Conservation (phyloP, 2,113 vertebrate genomes). For the Chiloscyllium plagiosum region DNA sequence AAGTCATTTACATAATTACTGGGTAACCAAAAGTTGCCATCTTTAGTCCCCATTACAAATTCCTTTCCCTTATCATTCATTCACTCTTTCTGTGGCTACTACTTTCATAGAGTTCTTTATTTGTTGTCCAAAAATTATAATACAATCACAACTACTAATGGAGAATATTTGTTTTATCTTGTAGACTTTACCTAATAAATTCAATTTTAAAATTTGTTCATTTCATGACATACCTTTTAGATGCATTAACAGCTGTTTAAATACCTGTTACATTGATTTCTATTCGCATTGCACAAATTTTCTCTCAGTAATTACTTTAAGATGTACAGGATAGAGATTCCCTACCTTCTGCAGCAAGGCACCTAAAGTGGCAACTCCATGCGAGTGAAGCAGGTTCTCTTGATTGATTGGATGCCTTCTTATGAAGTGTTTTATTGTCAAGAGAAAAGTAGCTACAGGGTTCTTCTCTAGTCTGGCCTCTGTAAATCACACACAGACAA, state of each 20-base stretch:
- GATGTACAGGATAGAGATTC: neutral
- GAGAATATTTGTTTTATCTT: neutral
- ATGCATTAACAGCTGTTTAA: neutral
- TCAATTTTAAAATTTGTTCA: neutral
- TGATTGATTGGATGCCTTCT: constrained; percentile 89
- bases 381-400: constrained; percentile 81
- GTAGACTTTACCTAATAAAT: neutral
- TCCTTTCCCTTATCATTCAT: too few species aligned
- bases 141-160: neutral
- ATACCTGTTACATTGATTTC: neutral
- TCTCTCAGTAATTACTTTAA: neutral
- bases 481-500: constrained; percentile 48
- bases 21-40: too few species aligned
- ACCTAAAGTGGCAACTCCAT: constrained; percentile 75
- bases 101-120: neutral
- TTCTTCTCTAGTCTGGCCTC: constrained; percentile 93
- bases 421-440: constrained; percentile 90
- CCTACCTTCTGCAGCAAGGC: constrained; percentile 84
- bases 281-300: neutral
- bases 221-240: neutral
- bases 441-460: constrained; percentile 80
- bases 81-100: too few species aligned
- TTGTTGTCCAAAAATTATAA: neutral
- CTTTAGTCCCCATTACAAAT: too few species aligned
- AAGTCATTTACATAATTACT: too few species aligned